Conservation (phyloP, 2,888 invertebrate species). For the Andricus quercusramuli region DNA sequence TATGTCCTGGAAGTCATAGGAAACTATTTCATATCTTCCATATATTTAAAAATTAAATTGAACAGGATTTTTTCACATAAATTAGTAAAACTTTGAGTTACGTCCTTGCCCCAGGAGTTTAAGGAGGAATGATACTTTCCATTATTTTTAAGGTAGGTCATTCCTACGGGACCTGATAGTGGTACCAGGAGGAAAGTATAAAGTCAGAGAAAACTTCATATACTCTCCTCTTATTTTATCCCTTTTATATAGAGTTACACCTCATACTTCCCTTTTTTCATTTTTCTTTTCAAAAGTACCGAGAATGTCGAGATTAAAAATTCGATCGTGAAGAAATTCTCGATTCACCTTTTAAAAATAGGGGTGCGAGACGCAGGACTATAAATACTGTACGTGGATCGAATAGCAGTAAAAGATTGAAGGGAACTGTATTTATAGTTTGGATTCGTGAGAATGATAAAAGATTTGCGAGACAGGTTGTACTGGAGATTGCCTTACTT, state of each 20-base stretch:
- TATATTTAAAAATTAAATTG: not conserved
- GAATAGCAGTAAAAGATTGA: conserved; percentile 41
- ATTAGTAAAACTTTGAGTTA: conserved; percentile 10
- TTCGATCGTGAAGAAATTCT: conserved; percentile 56
- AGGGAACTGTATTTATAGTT: conserved; percentile 16
- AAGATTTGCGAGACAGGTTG: conserved; percentile 23
- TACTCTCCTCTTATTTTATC: conserved; percentile 16
- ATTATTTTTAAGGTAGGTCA: conserved; percentile 34
- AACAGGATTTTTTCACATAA: not conserved
- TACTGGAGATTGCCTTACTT: conserved; percentile 22
- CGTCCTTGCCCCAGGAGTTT: not conserved
- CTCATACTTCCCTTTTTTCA: conserved; percentile 5
- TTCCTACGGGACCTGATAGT: conserved; percentile 5
- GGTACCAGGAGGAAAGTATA: conserved; percentile 23
- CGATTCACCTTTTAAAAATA: conserved; percentile 42
- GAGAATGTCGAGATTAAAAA: conserved; percentile 55
- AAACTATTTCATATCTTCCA: not conserved
- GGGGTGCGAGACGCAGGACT: conserved; percentile 47
- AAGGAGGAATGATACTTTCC: conserved; percentile 1
- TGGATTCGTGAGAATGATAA: conserved; percentile 30
- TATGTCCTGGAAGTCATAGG: not conserved
- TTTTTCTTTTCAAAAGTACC: conserved; percentile 29
- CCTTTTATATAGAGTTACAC: not conserved
- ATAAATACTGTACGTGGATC: conserved; percentile 54
- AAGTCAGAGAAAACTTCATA: conserved; percentile 35